A percentile compares a stretch with the other conserved stretches of the same genome.
Evolutionary conservation across 1,140 invertebrate genomes (phyloP).

Genomic region (Oedothorax gibbosus): DNA sequence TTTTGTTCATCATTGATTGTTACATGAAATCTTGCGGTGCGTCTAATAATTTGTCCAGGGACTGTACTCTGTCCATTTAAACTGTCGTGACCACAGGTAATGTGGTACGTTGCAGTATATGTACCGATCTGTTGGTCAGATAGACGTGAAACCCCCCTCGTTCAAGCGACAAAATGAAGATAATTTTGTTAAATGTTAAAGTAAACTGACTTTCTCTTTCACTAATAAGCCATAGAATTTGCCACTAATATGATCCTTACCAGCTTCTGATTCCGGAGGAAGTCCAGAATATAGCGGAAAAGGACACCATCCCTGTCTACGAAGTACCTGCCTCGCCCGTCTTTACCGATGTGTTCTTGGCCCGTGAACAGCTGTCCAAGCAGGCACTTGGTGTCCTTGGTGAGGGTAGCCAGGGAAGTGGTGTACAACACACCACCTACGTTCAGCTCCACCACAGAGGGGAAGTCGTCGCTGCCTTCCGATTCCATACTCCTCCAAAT

Average conservation of each 20-base stretch:
- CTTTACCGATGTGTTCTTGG: constrained; percentile 62
- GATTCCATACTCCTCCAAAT: constrained; percentile 52
- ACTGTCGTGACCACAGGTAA: too few species aligned
- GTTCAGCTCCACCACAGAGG: constrained; percentile 83
- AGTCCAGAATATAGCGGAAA: constrained; percentile 97
- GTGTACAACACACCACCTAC: constrained; percentile 93
- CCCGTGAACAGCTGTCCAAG: constrained; percentile 80
- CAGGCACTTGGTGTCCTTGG: constrained; percentile 79
- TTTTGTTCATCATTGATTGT: too few species aligned
- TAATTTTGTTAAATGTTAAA: too few species aligned
- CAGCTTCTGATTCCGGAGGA: constrained; percentile 88
- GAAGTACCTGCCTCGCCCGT: constrained; percentile 72
- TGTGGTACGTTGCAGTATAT: too few species aligned
- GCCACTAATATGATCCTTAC: background rate
- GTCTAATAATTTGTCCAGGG: too few species aligned
- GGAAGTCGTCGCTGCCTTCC: constrained; percentile 51
- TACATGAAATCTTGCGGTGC: too few species aligned
- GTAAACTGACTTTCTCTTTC: too few species aligned
- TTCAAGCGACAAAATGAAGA: too few species aligned
- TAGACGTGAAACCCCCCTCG: too few species aligned
- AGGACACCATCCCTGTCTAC: constrained; percentile 97
- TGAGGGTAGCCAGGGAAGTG: constrained; percentile 81
- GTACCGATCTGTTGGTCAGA: too few species aligned
- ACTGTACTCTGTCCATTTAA: too few species aligned
- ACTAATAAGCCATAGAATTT: too few species aligned